phyloP scores from a whole-genome alignment of 64 coral and sea anemone species.

The Pocillopora damicornis region DNA sequence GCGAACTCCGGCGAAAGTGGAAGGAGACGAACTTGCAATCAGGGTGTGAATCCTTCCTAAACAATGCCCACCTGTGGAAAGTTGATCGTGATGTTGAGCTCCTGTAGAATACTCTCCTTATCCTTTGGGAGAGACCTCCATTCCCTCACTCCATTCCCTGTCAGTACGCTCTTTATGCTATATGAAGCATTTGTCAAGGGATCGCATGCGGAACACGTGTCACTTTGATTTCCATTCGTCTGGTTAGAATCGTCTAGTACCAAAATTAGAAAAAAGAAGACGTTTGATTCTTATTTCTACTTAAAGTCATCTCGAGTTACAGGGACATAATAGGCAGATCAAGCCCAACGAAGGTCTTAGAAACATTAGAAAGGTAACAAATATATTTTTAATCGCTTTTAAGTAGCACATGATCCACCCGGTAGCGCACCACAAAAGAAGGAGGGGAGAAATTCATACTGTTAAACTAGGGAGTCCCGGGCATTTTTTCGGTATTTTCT shows the following conservation, averaged over 20 bases:
- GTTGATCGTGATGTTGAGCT: slow-evolving; percentile 64
- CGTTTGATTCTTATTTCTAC: background rate
- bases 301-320: background rate
- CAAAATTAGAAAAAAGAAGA: background rate
- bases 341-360: no score
- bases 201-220: slow-evolving; percentile 20
- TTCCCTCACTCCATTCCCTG: slow-evolving; percentile 16
- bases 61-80: slow-evolving; percentile 51
- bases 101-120: slow-evolving; percentile 23
- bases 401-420: no score
- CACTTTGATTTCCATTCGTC: background rate
- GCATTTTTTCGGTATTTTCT: no score
- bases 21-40: no score
- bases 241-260: background rate
- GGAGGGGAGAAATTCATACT: no score
- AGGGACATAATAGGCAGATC: background rate
- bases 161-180: background rate
- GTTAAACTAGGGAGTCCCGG: no score
- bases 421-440: no score
- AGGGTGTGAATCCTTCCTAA: background rate
- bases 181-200: background rate
- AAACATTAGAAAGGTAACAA: no score
- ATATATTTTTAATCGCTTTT: no score
- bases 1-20: no score
- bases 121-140: slow-evolving; percentile 50